Base-by-base conservation (phyloP, 2,797 vertebrate species). In the Loris lydekkerianus region DNA sequence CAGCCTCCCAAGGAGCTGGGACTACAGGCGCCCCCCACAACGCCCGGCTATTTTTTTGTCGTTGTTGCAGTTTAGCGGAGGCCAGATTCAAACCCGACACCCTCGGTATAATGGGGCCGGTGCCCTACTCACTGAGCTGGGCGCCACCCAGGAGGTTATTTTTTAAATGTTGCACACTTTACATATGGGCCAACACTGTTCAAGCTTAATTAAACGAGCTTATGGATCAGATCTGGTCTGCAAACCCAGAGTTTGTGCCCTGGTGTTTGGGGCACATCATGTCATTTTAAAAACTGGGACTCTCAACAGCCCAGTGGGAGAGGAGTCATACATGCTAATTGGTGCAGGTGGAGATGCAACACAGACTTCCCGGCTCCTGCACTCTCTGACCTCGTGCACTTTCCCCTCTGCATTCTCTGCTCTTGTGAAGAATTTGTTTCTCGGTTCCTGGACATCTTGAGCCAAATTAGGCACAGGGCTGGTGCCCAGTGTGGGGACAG, bases 401-500 rank as follows among this genome's bases (percentile, higher is more conserved):
- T 69, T 75, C 31, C 25, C 46, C 37, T 92, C 61, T 81, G 31
- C 7, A 34, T 70, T 23, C 43, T 92, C 75, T 49, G 83, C 75
- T 75, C 13, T 63, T 72, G 67, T 49, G 46, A 94, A 91, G 31
- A 83, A 70, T 56, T n/a, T n/a, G 23, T 89, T 95, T 82, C 75
- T 88, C 82, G 27, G 70, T 95, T 93, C 89, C 65, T 77, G 91
- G 49, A 86, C 58, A 25, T 82, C 37, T 40, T 49, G 70, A 96
- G 77, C 91, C 76, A 83, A 86, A 56, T 89, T 63, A 92, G 61
- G 83, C 82, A 9, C 25, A 40, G 73, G 60, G 72, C 89, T 94
- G 95, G 86, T 94, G 86, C 86, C 86, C 80, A 46, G 75, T 93
- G 75, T 96, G 83, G 60, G 95, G 70, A 70, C 75, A 86, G 82